phyloP scores from a whole-genome alignment of 2,113 vertebrate genomes.

The Perca schrenkii region DNA sequence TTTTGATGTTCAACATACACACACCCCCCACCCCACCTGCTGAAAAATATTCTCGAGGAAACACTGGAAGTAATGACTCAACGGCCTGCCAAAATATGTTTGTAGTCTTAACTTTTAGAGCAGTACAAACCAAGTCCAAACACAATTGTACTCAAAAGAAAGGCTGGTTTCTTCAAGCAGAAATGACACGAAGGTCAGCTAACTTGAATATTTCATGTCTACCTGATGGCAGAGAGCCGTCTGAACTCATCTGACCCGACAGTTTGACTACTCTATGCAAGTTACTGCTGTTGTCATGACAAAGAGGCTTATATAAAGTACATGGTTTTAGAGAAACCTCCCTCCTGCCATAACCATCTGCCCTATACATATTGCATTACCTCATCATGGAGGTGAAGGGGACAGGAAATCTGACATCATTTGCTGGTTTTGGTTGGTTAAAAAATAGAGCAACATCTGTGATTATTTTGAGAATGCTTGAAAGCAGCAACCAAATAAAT shows the following conservation, averaged over 20 bases:
- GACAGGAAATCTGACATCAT: slow-evolving; percentile 30
- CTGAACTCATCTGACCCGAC: slow-evolving; percentile 37
- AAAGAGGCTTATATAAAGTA: slow-evolving; percentile 52
- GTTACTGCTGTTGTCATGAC: slow-evolving; percentile 54
- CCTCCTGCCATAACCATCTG: slow-evolving; percentile 51
- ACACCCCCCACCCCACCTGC: too few relatives aligned
- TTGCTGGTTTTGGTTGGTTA: slow-evolving; percentile 8
- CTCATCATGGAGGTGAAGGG: slow-evolving; percentile 17
- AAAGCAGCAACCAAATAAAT: neutral
- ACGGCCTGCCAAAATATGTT: slow-evolving; percentile 8
- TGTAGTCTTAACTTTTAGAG: slow-evolving; percentile 1
- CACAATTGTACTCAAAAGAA: neutral
- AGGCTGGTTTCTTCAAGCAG: slow-evolving; percentile 13
- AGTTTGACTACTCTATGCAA: slow-evolving; percentile 1
- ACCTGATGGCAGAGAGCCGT: slow-evolving; percentile 23
- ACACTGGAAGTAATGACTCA: neutral
- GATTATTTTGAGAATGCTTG: neutral
- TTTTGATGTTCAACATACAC: too few relatives aligned
- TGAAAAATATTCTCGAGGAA: too few relatives aligned
- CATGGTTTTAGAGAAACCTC: slow-evolving; percentile 4
- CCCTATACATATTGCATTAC: slow-evolving; percentile 61
- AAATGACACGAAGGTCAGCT: slow-evolving; percentile 6
- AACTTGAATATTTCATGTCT: slow-evolving; percentile 57
- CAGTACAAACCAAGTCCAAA: slow-evolving; percentile 1
- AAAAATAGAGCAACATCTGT: slow-evolving; percentile 34